Conservation (phyloP, 2,888 invertebrate species). For the Caenorhabditis becei region DNA sequence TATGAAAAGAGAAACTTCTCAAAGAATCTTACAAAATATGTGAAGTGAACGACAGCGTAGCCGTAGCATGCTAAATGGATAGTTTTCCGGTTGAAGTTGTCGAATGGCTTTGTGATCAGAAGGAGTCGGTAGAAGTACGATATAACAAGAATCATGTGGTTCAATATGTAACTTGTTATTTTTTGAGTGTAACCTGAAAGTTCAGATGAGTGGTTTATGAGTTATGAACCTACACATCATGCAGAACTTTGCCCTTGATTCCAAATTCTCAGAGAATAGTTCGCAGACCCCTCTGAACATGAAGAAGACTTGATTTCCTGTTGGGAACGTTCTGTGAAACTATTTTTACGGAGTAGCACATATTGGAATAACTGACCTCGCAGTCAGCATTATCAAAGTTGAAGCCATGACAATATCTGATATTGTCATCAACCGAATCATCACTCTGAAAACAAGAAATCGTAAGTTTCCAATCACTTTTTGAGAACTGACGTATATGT, state of each 20-base stretch:
- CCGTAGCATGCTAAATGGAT: not conserved
- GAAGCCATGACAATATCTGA: not conserved
- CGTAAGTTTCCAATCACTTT: not conserved
- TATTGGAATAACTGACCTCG: too few species aligned
- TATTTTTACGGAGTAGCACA: too few species aligned
- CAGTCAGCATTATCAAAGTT: not conserved
- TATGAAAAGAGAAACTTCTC: not conserved
- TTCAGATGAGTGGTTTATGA: too few species aligned
- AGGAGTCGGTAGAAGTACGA: conserved; percentile 25
- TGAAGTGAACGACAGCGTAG: not conserved
- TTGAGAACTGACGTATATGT: not conserved
- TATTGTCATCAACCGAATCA: not conserved
- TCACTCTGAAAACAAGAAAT: not conserved
- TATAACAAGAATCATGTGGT: conserved; percentile 16
- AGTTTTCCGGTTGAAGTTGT: not conserved
- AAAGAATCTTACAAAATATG: not conserved
- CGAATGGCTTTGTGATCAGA: conserved; percentile 19
- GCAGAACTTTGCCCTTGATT: conserved; percentile 8
- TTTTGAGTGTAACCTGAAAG: conserved; percentile 9
- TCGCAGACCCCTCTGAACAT: not conserved
- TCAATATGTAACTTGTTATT: conserved; percentile 2
- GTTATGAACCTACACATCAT: not conserved
- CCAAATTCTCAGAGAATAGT: not conserved
- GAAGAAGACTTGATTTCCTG: not conserved
- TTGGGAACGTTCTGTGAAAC: not conserved